Conservation (phyloP, 92 coral and sea anemone species). For the Zoanthus sansibaricus region DNA sequence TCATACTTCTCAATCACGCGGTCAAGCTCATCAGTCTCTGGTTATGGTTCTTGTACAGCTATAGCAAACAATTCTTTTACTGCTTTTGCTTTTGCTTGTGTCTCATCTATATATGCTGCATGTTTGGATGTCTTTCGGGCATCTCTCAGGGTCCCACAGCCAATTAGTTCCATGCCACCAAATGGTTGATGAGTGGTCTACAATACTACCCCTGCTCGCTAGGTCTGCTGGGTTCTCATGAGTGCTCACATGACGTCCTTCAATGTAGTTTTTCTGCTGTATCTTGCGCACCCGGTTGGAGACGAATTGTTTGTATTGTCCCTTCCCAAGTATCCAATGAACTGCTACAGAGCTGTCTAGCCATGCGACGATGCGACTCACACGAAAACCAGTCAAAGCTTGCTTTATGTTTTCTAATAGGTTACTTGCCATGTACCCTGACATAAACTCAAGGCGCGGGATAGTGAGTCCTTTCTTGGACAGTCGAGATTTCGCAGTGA, state of each 20-base stretch:
- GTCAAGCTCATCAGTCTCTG: conserved; percentile 13
- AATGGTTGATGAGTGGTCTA: conserved; percentile 48
- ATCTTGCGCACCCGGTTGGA: conserved; percentile 72
- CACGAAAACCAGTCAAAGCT: conserved; percentile 67
- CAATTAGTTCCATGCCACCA: conserved; percentile 81
- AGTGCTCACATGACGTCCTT: conserved; percentile 70
- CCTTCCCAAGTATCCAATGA: conserved; percentile 36
- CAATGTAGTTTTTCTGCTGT: conserved; percentile 51
- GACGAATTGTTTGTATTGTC: conserved; percentile 76
- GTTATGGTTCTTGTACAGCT: conserved; percentile 54
- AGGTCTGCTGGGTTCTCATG: conserved; percentile 53
- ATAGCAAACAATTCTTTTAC: conserved; percentile 69
- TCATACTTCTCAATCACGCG: not conserved
- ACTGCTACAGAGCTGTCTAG: not conserved
- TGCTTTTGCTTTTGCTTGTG: conserved; percentile 67
- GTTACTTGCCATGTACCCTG: not conserved
- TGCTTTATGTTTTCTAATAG: conserved; percentile 21
- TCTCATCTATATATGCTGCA: conserved; percentile 51
- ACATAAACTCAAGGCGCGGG: conserved; percentile 52
- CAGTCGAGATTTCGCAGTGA: conserved; percentile 29
- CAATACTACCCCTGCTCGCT: conserved; percentile 43
- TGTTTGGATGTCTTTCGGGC: conserved; percentile 70
- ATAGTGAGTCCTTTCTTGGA: conserved; percentile 6
- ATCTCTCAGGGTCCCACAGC: conserved; percentile 63
- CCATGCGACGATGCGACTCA: conserved; percentile 55